Evolutionary conservation across 1,140 invertebrate species (phyloP).

Genomic region (Drosophila dunni): DNA sequence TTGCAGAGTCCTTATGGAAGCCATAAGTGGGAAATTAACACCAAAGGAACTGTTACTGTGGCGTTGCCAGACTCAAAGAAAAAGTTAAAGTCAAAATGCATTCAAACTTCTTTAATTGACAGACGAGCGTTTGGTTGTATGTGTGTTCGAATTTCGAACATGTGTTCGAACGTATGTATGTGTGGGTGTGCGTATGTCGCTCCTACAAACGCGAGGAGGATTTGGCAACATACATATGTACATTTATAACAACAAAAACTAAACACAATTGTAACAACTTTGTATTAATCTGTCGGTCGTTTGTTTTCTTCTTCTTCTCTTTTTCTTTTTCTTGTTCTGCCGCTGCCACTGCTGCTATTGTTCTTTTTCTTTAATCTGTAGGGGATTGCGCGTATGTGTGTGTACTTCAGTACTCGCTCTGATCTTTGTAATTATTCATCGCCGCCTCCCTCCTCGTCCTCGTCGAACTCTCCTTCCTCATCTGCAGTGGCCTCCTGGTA

Average conservation of each 20-base stretch:
- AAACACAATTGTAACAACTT: slow-evolving; percentile 15
- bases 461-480: slow-evolving; percentile 89
- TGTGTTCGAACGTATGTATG: neutral
- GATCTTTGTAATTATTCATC: slow-evolving; percentile 77
- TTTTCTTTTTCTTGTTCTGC: neutral
- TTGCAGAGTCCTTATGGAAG: no score
- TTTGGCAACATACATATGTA: neutral
- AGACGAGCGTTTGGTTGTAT: neutral
- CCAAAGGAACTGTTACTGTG: no score
- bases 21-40: no score
- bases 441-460: slow-evolving; percentile 87
- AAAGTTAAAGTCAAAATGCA: neutral
- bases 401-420: neutral
- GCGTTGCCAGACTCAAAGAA: neutral
- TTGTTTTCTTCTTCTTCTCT: slow-evolving; percentile 5
- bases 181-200: neutral
- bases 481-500: slow-evolving; percentile 92
- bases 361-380: neutral
- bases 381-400: slow-evolving; percentile 7
- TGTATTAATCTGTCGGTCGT: slow-evolving; percentile 14
- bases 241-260: slow-evolving; percentile 28
- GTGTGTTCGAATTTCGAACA: neutral
- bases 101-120: slow-evolving; percentile 4
- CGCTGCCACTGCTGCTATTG: no score
- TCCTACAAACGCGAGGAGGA: slow-evolving; percentile 6